Conservation (phyloP, 2,888 invertebrate genomes). For the Leucania comma region DNA sequence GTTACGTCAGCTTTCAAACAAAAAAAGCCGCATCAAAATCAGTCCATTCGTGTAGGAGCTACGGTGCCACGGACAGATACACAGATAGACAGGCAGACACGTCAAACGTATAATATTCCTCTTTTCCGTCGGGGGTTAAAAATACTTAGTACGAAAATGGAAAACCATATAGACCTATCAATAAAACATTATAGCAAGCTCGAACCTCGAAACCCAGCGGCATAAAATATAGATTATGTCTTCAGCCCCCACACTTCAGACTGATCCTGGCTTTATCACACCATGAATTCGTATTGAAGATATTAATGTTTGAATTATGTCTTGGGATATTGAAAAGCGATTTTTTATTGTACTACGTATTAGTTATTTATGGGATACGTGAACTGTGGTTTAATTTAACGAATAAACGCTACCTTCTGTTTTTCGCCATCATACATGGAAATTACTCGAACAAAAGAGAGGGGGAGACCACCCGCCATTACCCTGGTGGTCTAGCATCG, state of each 20-base stretch:
- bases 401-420: neutral
- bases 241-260: constrained; percentile 57
- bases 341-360: constrained; percentile 40
- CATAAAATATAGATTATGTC: constrained; percentile 75
- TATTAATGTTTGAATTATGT: constrained; percentile 68
- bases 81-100: too few species aligned
- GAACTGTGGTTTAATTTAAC: neutral
- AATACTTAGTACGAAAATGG: constrained; percentile 15
- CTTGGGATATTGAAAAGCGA: constrained; percentile 60
- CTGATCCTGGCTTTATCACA: constrained; percentile 74
- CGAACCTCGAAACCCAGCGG: constrained; percentile 41
- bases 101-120: too few species aligned
- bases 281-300: constrained; percentile 76
- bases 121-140: too few species aligned
- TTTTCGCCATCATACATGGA: neutral
- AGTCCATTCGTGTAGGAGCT: too few species aligned
- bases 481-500: too few species aligned
- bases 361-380: constrained; percentile 39
- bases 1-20: too few species aligned
- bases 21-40: too few species aligned
- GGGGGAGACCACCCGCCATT: too few species aligned
- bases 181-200: constrained; percentile 48
- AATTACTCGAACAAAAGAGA: too few species aligned
- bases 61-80: too few species aligned
- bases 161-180: constrained; percentile 24